Evolutionary conservation across 2,888 invertebrate species (phyloP), one percentile per base, ranked within the genome.

Genomic region (Bhutanitis thaidina): DNA sequence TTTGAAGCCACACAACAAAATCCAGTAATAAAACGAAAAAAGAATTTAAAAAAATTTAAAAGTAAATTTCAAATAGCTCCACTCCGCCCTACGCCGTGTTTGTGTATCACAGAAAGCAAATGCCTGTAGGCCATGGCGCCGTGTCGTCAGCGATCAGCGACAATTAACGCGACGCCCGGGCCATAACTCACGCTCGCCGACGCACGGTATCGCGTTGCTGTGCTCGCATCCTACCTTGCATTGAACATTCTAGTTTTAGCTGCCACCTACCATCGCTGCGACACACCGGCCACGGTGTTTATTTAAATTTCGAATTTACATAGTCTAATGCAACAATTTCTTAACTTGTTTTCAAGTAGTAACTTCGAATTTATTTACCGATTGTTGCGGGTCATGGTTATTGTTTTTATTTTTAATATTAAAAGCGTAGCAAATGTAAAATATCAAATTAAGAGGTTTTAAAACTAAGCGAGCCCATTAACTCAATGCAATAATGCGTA

Each of bases 241-340:
- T 62, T 65, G 65, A 69, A 77, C 73, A 74, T 65, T 69, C 71
- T 69, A 74, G 71, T 74, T 74, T 71, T 65, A 71, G 64, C 69
- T 67, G 60, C 73, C 71, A 65, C 69, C 60, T 46, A 53, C 54
- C 48, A 43, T 50, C 55, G 67, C 64, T 60, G 46, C 34, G 36
- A 36, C 55, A 38, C 48, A 16, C 39, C 36, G 34, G 60, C 66
- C 66, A 58, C 53, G 67, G 68, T 69, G 74, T 80, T 80, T 77
- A 81, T 83, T 81, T 80, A 81, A 84, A 81, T 78, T 71, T 57
- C 59, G 69, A 71, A 83, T 83, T 81, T 74, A 74, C 80, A 82
- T 85, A 81, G 77, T 80, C 80, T 80, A 80, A 77, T 76, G 71
- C 77, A 69, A 78, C 77, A 74, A 80, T 83, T 81, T 77, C 78